Base-by-base conservation (phyloP, 2,888 invertebrate genomes). In the Stenichneumon culpator region DNA sequence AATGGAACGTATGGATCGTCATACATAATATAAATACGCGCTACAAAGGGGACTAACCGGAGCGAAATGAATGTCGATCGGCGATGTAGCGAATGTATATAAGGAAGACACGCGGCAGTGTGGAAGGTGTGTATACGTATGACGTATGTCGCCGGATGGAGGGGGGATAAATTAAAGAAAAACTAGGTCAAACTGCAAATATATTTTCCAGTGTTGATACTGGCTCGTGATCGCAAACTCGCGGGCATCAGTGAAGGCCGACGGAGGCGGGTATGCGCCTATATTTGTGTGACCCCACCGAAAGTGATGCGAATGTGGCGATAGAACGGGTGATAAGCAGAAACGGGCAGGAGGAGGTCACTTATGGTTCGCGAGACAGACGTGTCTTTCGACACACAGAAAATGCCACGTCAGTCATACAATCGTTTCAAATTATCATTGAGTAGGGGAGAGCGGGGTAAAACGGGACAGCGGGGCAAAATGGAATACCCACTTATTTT, bases 151-250 rank as follows among this genome's bases (percentile, higher is more conserved):
- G 50, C 39, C 52, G 75, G 60, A 19, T 5, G 54, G 5, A 19
- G 19, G 54, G 57, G 77, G 74, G 82, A 84, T 84, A 87, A 87
- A 89, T 89, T 87, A 84, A 83, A 84, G 73, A 84, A 88, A 88
- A 90, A 90, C 85, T 89, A 67, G 89, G 89, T 87, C 87, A 88
- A 88, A 89, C 84, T 88, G 70, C 77, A 57, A 85, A 86, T 82
- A 65, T n/a, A 74, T 84, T 78, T 78, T 73, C 39, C 77, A 75
- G 77, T 84, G 81, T 86, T 57, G 69, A 69, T 60, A 70, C 32
- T 44, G 73, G 70, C 81, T 73, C 44, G 79, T 16, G 57, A 63
- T 74, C 60, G 57, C 83, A 85, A 79, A 74, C 14, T 22, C 54
- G 54, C 32, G 39, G 36, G 36, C 54, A 25, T 36, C 47, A 19